Conservation (phyloP, 2,797 vertebrate genomes). For the Lophius americanus region DNA sequence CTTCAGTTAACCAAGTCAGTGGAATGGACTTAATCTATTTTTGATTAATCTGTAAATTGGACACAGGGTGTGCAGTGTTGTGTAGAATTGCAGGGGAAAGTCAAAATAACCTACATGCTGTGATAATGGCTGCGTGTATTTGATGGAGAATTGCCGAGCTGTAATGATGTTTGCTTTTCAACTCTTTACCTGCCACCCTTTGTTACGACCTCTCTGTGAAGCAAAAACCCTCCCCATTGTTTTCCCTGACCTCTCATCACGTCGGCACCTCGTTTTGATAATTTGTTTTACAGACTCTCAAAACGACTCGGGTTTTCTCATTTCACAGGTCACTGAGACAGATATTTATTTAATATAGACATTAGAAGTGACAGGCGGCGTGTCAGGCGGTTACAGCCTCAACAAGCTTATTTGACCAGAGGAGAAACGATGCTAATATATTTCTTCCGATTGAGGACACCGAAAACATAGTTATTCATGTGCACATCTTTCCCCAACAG, state of each 20-base stretch:
- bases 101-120: neutral
- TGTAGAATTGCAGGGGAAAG: constrained; percentile 27
- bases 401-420: constrained; percentile 43
- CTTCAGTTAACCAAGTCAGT: constrained; percentile 56
- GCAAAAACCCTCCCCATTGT: constrained; percentile 7
- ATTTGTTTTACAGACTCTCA: constrained; percentile 39
- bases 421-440: constrained; percentile 53
- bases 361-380: constrained; percentile 42
- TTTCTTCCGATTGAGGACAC: constrained; percentile 43
- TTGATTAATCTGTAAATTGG: constrained; percentile 54
- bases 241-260: constrained; percentile 13
- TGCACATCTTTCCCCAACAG: constrained; percentile 29
- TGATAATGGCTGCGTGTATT: constrained; percentile 7
- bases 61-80: constrained; percentile 18
- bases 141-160: constrained; percentile 15
- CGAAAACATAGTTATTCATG: constrained; percentile 70
- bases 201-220: neutral
- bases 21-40: constrained; percentile 53
- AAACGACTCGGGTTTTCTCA: constrained; percentile 46
- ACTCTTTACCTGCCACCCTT: constrained; percentile 5
- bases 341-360: constrained; percentile 52
- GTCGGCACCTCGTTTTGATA: constrained; percentile 27
- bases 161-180: constrained; percentile 3
- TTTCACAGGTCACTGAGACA: constrained; percentile 63
- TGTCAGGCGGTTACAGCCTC: constrained; percentile 27